Percentiles rank a stretch among this genome's conserved stretches.
Conservation (phyloP, 2,888 invertebrate species). For the Melanostoma mellinum region DNA sequence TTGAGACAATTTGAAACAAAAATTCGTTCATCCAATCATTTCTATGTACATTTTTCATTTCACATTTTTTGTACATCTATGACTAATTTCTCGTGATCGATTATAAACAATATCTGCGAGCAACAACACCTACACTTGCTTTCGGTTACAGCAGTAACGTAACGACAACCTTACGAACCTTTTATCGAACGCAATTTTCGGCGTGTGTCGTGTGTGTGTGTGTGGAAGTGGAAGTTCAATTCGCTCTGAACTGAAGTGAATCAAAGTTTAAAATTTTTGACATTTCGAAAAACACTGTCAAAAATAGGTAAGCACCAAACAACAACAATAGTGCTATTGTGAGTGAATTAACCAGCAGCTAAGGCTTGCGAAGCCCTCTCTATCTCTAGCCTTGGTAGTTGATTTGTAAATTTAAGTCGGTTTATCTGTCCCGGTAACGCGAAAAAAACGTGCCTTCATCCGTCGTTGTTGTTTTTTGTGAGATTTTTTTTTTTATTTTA, state of each 20-base stretch:
- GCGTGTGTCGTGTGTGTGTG: constrained; percentile 20
- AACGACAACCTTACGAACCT: background rate
- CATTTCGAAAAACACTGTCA: constrained; percentile 49
- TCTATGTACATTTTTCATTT: constrained; percentile 22
- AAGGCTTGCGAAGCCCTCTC: constrained; percentile 8
- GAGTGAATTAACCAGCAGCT: constrained; percentile 11
- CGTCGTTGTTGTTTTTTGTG: constrained; percentile 3
- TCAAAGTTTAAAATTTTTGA: constrained; percentile 25
- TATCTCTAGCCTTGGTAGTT: constrained; percentile 19
- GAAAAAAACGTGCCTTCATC: constrained; percentile 51
- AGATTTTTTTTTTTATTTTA: constrained; percentile 12
- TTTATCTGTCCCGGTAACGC: constrained; percentile 46
- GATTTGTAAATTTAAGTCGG: constrained; percentile 43
- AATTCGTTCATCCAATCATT: constrained; percentile 34
- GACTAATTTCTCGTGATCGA: constrained; percentile 44
- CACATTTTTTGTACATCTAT: constrained; percentile 41
- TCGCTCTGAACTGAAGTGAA: background rate
- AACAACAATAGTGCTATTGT: constrained; percentile 23
- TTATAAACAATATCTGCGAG: background rate
- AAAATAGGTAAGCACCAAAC: constrained; percentile 11
- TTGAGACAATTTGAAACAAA: constrained; percentile 35
- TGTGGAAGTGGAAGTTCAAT: background rate
- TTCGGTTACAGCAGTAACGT: too few relatives aligned
- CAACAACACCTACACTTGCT: constrained; percentile 1
- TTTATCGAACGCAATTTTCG: constrained; percentile 27